Evolutionary conservation across 2,797 vertebrate genomes (phyloP).

Genomic region (Thaleichthys pacificus): DNA sequence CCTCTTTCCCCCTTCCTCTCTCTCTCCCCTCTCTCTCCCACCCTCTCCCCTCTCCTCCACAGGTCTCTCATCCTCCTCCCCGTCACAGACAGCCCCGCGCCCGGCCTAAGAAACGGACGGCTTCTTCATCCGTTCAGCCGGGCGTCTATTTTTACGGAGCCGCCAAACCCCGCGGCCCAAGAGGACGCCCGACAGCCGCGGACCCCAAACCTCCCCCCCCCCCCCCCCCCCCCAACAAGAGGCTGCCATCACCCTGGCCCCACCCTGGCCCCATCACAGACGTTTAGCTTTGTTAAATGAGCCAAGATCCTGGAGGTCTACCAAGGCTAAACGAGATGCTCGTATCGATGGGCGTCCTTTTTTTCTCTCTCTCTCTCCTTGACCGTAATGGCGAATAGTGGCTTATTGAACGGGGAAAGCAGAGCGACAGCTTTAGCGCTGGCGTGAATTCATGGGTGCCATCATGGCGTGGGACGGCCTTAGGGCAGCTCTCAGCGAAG

Average conservation of each 20-base stretch:
- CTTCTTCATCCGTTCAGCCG: slow-evolving; percentile 37
- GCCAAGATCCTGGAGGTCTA: slow-evolving; percentile 58
- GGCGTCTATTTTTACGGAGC: too few relatives aligned
- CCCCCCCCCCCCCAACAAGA: slow-evolving; percentile 25
- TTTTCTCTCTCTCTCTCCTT: slow-evolving; percentile 14
- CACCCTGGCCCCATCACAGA: slow-evolving; percentile 41
- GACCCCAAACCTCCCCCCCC: too few relatives aligned
- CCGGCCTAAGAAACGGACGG: slow-evolving; percentile 26
- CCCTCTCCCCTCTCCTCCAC: background rate
- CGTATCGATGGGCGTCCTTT: too few relatives aligned
- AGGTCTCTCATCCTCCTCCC: slow-evolving; percentile 1
- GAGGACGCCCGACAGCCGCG: too few relatives aligned
- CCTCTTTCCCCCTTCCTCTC: background rate
- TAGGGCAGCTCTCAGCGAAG: slow-evolving; percentile 6
- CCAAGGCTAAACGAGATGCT: slow-evolving; percentile 38
- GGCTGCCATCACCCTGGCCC: slow-evolving; percentile 29
- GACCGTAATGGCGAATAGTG: slow-evolving; percentile 20
- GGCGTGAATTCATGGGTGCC: background rate
- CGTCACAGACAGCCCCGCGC: slow-evolving; percentile 29
- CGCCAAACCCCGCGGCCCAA: too few relatives aligned
- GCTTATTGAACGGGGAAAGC: background rate
- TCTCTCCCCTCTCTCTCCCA: background rate
- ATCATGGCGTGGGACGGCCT: slow-evolving; percentile 28
- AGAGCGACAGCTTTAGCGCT: background rate
- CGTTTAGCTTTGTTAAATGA: slow-evolving; percentile 63